phyloP scores from a whole-genome alignment of 2,113 vertebrate genomes.

The Pongo abelii region DNA sequence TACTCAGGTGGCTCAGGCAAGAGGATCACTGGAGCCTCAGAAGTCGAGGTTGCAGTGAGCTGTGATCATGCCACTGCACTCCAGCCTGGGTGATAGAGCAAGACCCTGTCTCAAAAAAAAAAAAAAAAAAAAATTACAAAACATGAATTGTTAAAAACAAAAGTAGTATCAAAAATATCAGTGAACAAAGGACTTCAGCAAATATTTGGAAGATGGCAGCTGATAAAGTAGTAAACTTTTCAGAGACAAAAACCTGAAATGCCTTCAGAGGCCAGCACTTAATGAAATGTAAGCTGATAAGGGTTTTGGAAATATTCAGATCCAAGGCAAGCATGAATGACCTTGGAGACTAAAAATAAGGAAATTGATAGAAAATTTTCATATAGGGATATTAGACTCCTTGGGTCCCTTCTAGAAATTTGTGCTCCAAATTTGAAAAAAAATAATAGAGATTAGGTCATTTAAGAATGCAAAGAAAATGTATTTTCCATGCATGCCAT shows the following conservation, averaged over 20 bases:
- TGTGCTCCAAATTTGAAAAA: neutral
- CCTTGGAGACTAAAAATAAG: neutral
- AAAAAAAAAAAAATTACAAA: neutral
- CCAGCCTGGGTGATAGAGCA: too few species aligned
- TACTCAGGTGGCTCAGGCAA: too few species aligned
- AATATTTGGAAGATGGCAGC: neutral
- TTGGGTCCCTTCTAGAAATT: neutral
- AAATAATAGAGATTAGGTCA: neutral
- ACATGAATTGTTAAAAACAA: neutral
- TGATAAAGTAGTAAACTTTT: neutral
- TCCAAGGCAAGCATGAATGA: neutral
- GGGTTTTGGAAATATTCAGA: neutral
- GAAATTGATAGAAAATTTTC: neutral
- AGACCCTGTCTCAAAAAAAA: neutral
- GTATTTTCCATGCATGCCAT: neutral
- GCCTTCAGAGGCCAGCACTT: neutral
- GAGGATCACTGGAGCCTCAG: too few species aligned
- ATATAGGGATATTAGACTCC: neutral
- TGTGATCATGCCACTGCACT: too few species aligned
- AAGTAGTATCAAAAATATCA: neutral
- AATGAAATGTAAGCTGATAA: neutral
- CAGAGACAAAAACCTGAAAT: neutral
- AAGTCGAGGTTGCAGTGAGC: too few species aligned
- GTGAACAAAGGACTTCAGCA: neutral
- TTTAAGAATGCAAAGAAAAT: neutral